Base-by-base conservation (phyloP, 2,113 vertebrate genomes). In the Melanerpes formicivorus region DNA sequence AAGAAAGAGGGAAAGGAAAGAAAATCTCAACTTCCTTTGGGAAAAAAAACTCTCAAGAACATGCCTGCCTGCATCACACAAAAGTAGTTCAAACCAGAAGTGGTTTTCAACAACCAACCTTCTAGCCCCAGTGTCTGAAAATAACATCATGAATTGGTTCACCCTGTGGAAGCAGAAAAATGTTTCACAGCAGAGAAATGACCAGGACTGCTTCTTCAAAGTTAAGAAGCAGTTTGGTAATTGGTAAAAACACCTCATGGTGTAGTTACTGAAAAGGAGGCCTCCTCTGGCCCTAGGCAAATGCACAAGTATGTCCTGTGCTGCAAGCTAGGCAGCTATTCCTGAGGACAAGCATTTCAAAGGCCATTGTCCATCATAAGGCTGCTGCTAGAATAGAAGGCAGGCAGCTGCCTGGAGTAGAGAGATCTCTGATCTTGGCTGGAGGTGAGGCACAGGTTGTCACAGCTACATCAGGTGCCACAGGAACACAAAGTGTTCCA, bases 81-180 rank as follows among this genome's bases (percentile, higher is more conserved):
- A 16, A 70, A 84, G 17, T 4, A 83, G 22, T 25, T 90, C 73
- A 85, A 18, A 12, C 22, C 5, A 44, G 22, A 17, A 30, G 16
- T 4, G 32, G 66, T 80, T 84, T 66, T 25, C 30, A 94, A 54
- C 55, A 52, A 50, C 11, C 46, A 82, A 54, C n/a, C 29, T 82
- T 78, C 42, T 9, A 82, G 48, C 48, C 18, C 37, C 27, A 18
- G 2, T 19, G 32, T 42, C 77, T 72, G 80, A 67, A 78, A 71
- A 84, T 29, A 93, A 89, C 52, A 63, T 2, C 63, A 55, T 48
- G 37, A 93, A 79, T 66, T 64, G 65, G 59, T 82, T 94, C 59
- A 71, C 44, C 58, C 37, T 29, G 9, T 7, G 11, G 32, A 23
- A 85, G 32, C 42, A 46, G 42, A 34, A 42, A 83, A 76, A 9